These are phyloP conservation scores for Kryptolebias marmoratus DNA, from an alignment of 2,113 vertebrate species.

Conservation along the genomic window DNA sequence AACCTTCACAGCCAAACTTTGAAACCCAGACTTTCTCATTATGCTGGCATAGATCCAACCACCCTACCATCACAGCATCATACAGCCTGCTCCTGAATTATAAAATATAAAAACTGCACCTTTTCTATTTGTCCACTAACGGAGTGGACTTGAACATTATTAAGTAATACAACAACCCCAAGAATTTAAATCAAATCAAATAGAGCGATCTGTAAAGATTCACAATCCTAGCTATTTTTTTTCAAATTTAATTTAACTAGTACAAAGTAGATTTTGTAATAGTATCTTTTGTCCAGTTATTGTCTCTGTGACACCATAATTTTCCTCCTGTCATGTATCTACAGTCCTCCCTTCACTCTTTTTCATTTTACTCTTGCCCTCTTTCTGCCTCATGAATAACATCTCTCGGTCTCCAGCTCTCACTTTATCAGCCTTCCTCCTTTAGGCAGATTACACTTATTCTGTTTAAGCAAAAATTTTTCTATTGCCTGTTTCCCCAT, in stretches of 20 bases:
- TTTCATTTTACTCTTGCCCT: slow-evolving; percentile 1
- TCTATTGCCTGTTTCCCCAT: slow-evolving; percentile 22
- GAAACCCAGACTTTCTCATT: too few species aligned
- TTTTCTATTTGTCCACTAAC: too few species aligned
- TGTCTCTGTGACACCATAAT: not conserved
- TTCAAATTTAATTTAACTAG: not conserved
- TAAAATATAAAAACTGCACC: too few species aligned
- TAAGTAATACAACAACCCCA: too few species aligned
- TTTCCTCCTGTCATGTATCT: not conserved
- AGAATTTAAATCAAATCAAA: not conserved
- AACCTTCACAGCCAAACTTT: too few species aligned
- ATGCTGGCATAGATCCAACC: too few species aligned
- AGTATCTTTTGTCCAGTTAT: not conserved
- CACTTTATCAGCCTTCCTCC: slow-evolving; percentile 17
- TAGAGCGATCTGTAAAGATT: not conserved
- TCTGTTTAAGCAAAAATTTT: slow-evolving; percentile 37
- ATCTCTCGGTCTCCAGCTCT: slow-evolving; percentile 13
- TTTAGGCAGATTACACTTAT: slow-evolving; percentile 33
- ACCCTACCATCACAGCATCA: too few species aligned
- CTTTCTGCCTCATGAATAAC: slow-evolving; percentile 22
- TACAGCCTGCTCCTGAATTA: too few species aligned
- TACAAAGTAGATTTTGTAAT: not conserved
- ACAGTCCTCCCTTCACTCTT: not conserved
- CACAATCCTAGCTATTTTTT: not conserved
- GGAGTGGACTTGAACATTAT: too few species aligned